These are phyloP conservation scores for Dryadula phaetusa DNA, from an alignment of 2,888 invertebrate genomes.

Conservation along the genomic window DNA sequence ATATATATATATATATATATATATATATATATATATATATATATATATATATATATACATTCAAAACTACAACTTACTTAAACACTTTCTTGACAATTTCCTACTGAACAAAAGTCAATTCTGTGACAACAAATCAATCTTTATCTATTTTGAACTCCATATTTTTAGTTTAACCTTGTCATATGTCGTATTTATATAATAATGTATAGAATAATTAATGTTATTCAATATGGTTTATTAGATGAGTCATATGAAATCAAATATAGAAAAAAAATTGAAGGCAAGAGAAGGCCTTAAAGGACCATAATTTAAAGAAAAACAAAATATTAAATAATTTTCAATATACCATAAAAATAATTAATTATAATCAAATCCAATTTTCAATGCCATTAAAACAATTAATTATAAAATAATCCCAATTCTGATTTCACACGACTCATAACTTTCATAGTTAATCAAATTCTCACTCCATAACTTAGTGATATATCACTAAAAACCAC, in stretches of 20 bases:
- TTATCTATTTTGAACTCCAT: not conserved
- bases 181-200: not conserved
- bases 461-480: not conserved
- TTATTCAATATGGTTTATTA: no score
- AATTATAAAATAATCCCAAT: not conserved
- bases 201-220: not conserved
- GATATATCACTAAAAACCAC: slow-evolving; percentile 8
- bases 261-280: not conserved
- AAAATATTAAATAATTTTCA: not conserved
- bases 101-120: not conserved
- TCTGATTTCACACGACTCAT: not conserved
- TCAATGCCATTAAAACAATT: not conserved
- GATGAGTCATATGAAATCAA: not conserved
- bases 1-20: no score
- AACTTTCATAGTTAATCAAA: not conserved
- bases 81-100: not conserved
- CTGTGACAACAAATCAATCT: not conserved
- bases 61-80: no score
- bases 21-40: no score
- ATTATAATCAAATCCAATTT: not conserved
- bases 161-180: not conserved
- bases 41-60: no score
- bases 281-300: not conserved
- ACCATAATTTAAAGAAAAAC: no score
- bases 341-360: not conserved